These are phyloP conservation scores for Rhinolophus ferrumequinum DNA, from an alignment of 2,113 vertebrate species.

Conservation along the genomic window DNA sequence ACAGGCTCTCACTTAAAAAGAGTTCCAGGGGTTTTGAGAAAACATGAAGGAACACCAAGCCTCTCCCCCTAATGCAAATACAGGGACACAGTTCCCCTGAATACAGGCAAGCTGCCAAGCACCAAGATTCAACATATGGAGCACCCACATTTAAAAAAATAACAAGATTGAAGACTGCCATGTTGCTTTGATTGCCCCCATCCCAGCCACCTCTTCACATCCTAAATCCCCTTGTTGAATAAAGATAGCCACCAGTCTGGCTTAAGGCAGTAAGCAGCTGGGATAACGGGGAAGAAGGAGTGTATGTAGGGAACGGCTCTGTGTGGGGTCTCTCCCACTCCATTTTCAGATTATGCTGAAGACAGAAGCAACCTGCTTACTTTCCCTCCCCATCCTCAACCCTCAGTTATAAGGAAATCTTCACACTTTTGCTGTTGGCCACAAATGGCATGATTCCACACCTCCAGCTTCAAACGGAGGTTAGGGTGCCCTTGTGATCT, in stretches of 20 bases:
- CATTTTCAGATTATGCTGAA: neutral
- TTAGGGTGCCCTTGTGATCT: neutral
- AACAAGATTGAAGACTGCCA: conserved; percentile 15
- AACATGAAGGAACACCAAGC: neutral
- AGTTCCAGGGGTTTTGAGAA: conserved; percentile 37
- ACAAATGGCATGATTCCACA: neutral
- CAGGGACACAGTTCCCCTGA: neutral
- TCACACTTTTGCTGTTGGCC: neutral
- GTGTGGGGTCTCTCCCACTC: conserved; percentile 31
- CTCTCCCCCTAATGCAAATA: neutral
- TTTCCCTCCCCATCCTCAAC: neutral
- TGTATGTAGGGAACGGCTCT: neutral
- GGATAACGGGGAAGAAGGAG: neutral
- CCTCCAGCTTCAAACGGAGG: neutral
- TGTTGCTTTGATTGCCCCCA: conserved; percentile 17
- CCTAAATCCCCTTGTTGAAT: conserved; percentile 28
- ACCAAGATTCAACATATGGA: conserved; percentile 33
- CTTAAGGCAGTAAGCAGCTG: neutral
- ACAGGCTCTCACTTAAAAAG: neutral
- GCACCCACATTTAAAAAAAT: conserved; percentile 54
- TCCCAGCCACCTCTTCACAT: conserved; percentile 26
- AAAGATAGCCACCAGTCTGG: conserved; percentile 57
- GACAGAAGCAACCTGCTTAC: neutral
- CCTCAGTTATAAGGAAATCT: neutral
- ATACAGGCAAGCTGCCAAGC: neutral